These are phyloP conservation scores for Stichopus chloronotus DNA, from an alignment of 35 echinoderm and acorn worm species.

Conservation along the genomic window DNA sequence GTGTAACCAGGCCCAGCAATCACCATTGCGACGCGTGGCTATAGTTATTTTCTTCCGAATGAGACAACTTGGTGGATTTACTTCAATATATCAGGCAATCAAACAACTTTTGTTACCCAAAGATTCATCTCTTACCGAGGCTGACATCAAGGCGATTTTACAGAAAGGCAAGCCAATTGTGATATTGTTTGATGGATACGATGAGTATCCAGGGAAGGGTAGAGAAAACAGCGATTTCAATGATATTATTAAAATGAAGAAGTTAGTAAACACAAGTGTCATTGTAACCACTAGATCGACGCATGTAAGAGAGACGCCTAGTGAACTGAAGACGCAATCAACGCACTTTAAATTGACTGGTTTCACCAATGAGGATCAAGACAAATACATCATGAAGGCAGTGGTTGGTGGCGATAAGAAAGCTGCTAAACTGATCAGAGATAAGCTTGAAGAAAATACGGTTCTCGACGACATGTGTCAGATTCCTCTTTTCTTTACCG, in stretches of 20 bases:
- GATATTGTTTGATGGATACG: constrained; percentile 22
- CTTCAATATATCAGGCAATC: constrained; percentile 7
- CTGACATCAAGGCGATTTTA: neutral
- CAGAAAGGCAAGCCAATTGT: neutral
- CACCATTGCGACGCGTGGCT: too few species aligned
- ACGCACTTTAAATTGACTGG: neutral
- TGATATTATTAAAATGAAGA: neutral
- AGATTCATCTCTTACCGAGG: neutral
- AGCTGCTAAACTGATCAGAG: neutral
- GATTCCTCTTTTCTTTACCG: neutral
- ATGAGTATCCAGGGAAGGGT: neutral
- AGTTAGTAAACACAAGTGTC: neutral
- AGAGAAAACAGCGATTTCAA: neutral
- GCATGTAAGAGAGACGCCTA: neutral
- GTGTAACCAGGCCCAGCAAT: neutral
- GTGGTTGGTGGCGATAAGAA: neutral
- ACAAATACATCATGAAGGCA: neutral
- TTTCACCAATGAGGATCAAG: neutral
- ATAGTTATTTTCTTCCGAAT: neutral
- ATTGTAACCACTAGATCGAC: constrained; percentile 1
- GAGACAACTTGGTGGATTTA: neutral
- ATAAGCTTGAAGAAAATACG: neutral
- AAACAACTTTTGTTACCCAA: constrained; percentile 17
- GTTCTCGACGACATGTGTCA: neutral
- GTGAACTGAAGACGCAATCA: neutral